Evolutionary conservation across 2,797 vertebrate species (phyloP).

Genomic region (Periophthalmus magnuspinnatus): DNA sequence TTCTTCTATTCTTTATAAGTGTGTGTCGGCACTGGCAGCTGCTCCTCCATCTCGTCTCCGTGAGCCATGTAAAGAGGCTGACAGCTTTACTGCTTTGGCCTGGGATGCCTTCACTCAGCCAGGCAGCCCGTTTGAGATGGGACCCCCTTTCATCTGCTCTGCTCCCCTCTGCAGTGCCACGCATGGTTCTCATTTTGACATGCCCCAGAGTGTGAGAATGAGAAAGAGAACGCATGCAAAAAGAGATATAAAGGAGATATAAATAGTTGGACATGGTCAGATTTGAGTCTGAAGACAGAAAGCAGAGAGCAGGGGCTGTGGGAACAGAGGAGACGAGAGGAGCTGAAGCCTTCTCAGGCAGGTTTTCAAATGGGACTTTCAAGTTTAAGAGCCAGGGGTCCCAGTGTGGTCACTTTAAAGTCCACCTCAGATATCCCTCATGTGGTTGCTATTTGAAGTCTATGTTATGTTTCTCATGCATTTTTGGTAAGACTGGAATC

Average conservation of each 20-base stretch:
- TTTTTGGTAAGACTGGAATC: conserved; percentile 7
- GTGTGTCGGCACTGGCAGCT: conserved; percentile 40
- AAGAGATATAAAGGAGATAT: conserved; percentile 53
- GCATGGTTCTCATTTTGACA: conserved; percentile 68
- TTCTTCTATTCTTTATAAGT: conserved; percentile 27
- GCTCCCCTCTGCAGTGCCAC: conserved; percentile 44
- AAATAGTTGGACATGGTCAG: conserved; percentile 44
- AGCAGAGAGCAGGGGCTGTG: conserved; percentile 49
- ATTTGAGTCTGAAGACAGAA: conserved; percentile 54
- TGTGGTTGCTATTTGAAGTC: conserved; percentile 38
- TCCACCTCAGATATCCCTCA: conserved; percentile 31
- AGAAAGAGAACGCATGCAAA: conserved; percentile 30
- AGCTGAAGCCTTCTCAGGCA: conserved; percentile 12
- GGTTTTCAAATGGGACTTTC: conserved; percentile 9
- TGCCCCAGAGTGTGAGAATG: conserved; percentile 29
- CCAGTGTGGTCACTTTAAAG: conserved; percentile 34
- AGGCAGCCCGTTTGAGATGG: conserved; percentile 64
- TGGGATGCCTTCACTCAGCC: conserved; percentile 62
- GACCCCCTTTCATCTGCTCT: conserved; percentile 64
- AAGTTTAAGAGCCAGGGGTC: conserved; percentile 25
- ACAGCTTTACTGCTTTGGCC: conserved; percentile 72
- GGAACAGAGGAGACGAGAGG: conserved; percentile 54
- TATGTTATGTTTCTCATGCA: conserved; percentile 18
- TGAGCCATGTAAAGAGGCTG: conserved; percentile 58
- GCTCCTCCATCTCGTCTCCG: conserved; percentile 42